Percentiles rank a stretch among this genome's conserved stretches.
Conservation (phyloP, 2,113 vertebrate genomes). For the Mormoops blainvillei region DNA sequence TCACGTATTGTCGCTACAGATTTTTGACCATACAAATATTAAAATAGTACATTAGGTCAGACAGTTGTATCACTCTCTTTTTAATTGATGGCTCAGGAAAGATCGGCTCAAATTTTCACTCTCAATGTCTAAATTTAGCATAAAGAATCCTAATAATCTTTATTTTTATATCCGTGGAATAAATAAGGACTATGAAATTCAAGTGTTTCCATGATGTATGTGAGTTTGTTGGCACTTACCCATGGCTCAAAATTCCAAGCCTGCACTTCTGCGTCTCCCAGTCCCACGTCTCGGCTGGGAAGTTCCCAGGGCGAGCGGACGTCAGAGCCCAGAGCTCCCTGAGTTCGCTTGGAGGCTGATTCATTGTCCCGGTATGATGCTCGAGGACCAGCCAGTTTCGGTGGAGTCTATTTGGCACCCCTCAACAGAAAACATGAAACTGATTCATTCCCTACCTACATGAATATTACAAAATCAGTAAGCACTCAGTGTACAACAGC, state of each 20-base stretch:
- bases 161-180: constrained; percentile 2
- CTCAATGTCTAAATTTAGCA: background rate
- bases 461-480: background rate
- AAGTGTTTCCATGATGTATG: constrained; percentile 1
- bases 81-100: background rate
- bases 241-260: background rate
- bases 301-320: background rate
- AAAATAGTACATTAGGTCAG: background rate
- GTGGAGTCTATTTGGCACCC: background rate
- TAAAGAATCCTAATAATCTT: background rate
- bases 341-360: background rate
- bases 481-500: background rate
- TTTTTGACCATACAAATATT: background rate
- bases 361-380: background rate
- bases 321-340: background rate
- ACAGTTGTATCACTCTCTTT: background rate
- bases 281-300: background rate
- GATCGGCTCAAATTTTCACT: background rate
- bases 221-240: background rate
- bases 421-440: background rate
- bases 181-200: constrained; percentile 16
- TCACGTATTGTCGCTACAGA: background rate
- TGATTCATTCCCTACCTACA: background rate
- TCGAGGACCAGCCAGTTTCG: background rate
- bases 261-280: background rate